phyloP scores from a whole-genome alignment of 2,888 invertebrate genomes.

The Odiellus spinosus region DNA sequence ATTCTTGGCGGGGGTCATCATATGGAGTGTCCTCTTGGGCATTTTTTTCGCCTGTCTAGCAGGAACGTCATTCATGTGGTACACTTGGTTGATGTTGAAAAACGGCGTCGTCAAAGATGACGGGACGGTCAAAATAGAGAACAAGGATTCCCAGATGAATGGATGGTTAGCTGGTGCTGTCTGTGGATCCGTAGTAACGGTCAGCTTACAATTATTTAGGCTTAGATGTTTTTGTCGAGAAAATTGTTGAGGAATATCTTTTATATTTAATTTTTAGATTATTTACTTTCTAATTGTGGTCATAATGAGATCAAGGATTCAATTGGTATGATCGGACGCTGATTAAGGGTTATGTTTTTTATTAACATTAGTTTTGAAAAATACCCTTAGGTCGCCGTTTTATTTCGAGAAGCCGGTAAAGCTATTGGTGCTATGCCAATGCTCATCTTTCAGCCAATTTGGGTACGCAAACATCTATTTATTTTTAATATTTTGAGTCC shows the following conservation, averaged over 20 bases:
- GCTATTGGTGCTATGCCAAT: constrained; percentile 44
- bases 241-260: not conserved
- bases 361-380: not conserved
- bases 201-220: too few relatives aligned
- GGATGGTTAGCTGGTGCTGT: not conserved
- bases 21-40: constrained; percentile 44
- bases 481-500: not conserved
- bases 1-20: constrained; percentile 41
- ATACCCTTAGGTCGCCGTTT: constrained; percentile 40
- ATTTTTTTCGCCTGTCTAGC: constrained; percentile 37
- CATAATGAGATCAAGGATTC: constrained; percentile 44
- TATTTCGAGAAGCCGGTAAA: constrained; percentile 50
- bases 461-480: constrained; percentile 34
- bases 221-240: too few relatives aligned
- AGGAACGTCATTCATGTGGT: constrained; percentile 44
- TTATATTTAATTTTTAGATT: constrained; percentile 41
- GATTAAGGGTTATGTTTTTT: not conserved
- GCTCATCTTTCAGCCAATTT: constrained; percentile 42
- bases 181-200: not conserved
- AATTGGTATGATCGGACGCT: constrained; percentile 30
- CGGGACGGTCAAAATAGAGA: too few relatives aligned
- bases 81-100: not conserved
- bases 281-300: constrained; percentile 40
- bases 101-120: not conserved
- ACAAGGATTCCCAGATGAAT: not conserved